Evolutionary conservation across 2,888 invertebrate species (phyloP).

Genomic region (Cordilura impudica): DNA sequence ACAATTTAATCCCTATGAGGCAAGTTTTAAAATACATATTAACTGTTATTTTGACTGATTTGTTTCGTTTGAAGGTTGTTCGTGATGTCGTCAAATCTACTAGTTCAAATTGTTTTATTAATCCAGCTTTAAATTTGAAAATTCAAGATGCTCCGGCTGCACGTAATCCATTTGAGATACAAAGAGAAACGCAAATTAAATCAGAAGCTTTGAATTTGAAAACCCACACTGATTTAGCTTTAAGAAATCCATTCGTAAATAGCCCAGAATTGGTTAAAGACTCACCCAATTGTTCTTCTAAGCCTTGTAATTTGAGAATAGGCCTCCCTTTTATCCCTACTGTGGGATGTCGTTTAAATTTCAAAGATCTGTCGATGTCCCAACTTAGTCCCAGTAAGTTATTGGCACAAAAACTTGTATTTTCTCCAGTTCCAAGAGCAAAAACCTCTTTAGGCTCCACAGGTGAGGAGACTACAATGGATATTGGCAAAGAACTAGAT

Average conservation of each 20-base stretch:
- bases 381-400: conserved; percentile 75
- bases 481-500: conserved; percentile 77
- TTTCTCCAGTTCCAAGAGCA: conserved; percentile 69
- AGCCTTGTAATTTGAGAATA: conserved; percentile 70
- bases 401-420: conserved; percentile 75
- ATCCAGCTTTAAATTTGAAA: conserved; percentile 75
- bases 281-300: conserved; percentile 38
- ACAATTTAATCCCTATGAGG: conserved; percentile 77
- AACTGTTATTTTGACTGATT: not conserved
- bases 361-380: conserved; percentile 70
- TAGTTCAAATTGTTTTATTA: conserved; percentile 71
- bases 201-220: conserved; percentile 68
- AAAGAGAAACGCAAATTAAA: conserved; percentile 60
- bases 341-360: conserved; percentile 76
- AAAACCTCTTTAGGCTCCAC: conserved; percentile 72
- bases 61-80: conserved; percentile 66
- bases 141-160: conserved; percentile 70
- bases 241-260: conserved; percentile 75
- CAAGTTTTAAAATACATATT: conserved; percentile 57
- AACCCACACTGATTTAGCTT: conserved; percentile 68
- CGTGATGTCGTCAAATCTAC: conserved; percentile 55
- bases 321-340: conserved; percentile 76
- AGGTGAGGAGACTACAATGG: conserved; percentile 75
- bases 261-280: conserved; percentile 65
- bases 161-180: conserved; percentile 76